Percentiles rank a stretch among this genome's conserved stretches.
phyloP scores from a whole-genome alignment of 2,888 invertebrate species.

The Caenorhabditis sulstoni region DNA sequence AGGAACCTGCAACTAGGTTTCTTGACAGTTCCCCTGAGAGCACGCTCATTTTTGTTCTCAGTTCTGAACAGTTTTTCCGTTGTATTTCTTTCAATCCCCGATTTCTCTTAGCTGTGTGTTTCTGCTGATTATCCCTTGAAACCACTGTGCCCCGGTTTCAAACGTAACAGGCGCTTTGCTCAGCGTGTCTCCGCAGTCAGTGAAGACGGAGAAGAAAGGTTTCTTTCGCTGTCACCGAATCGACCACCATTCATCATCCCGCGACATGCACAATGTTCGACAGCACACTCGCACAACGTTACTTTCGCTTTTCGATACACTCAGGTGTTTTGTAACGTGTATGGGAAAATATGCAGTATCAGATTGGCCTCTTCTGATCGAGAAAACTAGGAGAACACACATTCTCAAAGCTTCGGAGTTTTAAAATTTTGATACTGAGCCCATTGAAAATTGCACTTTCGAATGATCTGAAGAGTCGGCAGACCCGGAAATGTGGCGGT shows the following conservation, averaged over 20 bases:
- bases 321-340: not conserved
- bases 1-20: slow-evolving; percentile 74
- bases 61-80: not conserved
- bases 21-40: no score
- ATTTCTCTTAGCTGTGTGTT: not conserved
- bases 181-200: slow-evolving; percentile 22
- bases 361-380: not conserved
- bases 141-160: slow-evolving; percentile 38
- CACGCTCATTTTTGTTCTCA: not conserved
- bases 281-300: slow-evolving; percentile 13
- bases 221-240: slow-evolving; percentile 40
- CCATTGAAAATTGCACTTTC: not conserved
- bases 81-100: not conserved
- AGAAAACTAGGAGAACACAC: not conserved
- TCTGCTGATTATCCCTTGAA: slow-evolving; percentile 15
- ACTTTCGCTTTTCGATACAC: slow-evolving; percentile 16
- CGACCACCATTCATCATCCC: slow-evolving; percentile 52
- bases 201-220: slow-evolving; percentile 20
- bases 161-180: slow-evolving; percentile 44
- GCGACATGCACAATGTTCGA: slow-evolving; percentile 43
- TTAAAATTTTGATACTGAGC: no score
- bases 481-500: slow-evolving; percentile 21
- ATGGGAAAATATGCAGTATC: not conserved
- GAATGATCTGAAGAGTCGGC: no score
- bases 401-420: no score